phyloP scores from a whole-genome alignment of 2,888 invertebrate genomes.

The Desoria tigrina region DNA sequence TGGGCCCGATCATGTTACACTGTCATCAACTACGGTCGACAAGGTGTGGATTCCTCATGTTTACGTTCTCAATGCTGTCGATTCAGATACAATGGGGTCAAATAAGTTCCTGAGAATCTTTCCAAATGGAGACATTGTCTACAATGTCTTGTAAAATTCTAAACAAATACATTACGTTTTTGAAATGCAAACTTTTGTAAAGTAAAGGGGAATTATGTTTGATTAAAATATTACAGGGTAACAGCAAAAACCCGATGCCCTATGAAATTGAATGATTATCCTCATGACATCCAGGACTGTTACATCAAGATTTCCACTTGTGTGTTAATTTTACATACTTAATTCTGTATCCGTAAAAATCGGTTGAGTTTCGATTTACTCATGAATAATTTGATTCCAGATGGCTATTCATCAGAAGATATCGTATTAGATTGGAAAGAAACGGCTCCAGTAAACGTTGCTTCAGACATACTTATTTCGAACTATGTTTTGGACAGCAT shows the following conservation, averaged over 20 bases:
- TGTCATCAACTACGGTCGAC: slow-evolving; percentile 51
- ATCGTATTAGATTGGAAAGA: slow-evolving; percentile 57
- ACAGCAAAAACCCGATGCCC: slow-evolving; percentile 58
- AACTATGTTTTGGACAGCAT: slow-evolving; percentile 54
- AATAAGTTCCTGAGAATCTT: slow-evolving; percentile 28
- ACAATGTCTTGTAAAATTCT: slow-evolving; percentile 23
- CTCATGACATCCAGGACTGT: slow-evolving; percentile 59
- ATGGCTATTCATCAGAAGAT: slow-evolving; percentile 58
- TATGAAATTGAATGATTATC: slow-evolving; percentile 59
- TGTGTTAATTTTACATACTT: slow-evolving; percentile 54
- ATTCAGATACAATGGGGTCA: slow-evolving; percentile 54
- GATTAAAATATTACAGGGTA: slow-evolving; percentile 54
- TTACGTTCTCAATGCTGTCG: slow-evolving; percentile 59
- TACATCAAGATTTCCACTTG: slow-evolving; percentile 59
- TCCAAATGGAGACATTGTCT: slow-evolving; percentile 23
- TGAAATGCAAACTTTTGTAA: not conserved
- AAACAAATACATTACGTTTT: slow-evolving; percentile 26
- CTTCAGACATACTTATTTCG: slow-evolving; percentile 35
- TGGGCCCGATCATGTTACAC: slow-evolving; percentile 4
- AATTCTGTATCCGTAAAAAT: no score
- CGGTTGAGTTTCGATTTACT: no score
- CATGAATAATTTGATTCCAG: slow-evolving; percentile 53
- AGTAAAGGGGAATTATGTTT: not conserved
- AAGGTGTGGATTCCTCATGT: slow-evolving; percentile 59
- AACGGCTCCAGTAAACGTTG: slow-evolving; percentile 55